These are phyloP conservation scores for Laodelphax striatellus DNA, from an alignment of 1,140 invertebrate species.

Conservation along the genomic window DNA sequence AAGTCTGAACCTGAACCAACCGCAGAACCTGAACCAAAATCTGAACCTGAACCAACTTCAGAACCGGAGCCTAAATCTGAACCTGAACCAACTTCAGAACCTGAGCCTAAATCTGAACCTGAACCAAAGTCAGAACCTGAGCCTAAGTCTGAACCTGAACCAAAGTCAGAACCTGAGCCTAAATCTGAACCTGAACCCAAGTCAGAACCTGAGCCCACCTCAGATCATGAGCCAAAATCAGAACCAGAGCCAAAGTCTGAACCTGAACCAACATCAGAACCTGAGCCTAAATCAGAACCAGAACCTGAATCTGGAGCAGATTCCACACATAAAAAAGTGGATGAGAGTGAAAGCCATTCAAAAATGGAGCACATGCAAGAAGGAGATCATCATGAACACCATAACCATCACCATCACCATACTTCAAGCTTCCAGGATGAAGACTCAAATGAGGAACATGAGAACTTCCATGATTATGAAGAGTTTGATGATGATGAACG, in stretches of 20 bases:
- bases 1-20: slow-evolving; percentile 25
- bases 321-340: background rate
- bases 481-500: too few relatives aligned
- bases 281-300: slow-evolving; percentile 9
- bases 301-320: slow-evolving; percentile 11
- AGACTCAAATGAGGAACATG: too few relatives aligned
- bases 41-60: slow-evolving; percentile 24
- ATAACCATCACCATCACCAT: background rate
- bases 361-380: background rate
- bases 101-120: slow-evolving; percentile 18
- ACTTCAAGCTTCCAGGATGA: background rate
- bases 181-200: slow-evolving; percentile 19
- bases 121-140: slow-evolving; percentile 20
- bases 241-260: slow-evolving; percentile 25
- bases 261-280: slow-evolving; percentile 24
- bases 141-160: slow-evolving; percentile 22
- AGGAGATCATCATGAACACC: background rate
- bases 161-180: slow-evolving; percentile 20
- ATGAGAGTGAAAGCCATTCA: background rate
- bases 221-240: slow-evolving; percentile 20
- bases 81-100: slow-evolving; percentile 22
- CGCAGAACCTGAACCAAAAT: slow-evolving; percentile 25
- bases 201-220: slow-evolving; percentile 26
- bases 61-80: slow-evolving; percentile 15
- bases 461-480: too few relatives aligned